Base-by-base conservation (phyloP, 2,113 vertebrate species). In the Sapayoa aenigma region DNA sequence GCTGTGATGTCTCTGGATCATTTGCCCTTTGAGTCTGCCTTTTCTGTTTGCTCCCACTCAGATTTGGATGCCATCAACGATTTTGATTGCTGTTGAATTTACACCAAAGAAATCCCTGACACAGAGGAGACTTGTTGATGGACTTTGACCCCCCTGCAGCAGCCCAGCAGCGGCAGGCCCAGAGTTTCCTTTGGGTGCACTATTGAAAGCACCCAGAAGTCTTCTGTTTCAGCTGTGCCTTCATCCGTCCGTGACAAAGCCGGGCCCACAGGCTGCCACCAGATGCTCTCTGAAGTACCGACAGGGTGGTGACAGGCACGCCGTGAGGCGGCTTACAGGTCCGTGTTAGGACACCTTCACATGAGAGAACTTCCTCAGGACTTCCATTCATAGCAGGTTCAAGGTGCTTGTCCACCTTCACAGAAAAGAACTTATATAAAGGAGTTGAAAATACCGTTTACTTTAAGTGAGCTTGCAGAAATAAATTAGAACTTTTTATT, bases 201-300 rank as follows among this genome's bases (percentile, higher is more conserved):
- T 16, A 1, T 1, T 0, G 7, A 69, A 84, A 87, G 23, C 12
- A 5, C 1, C 0, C 6, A 1, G 31, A 44, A 24, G 9, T 2
- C 21, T 24, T 14, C 14, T 3, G 41, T 69, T 65, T 11, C 78
- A 12, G 47, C 58, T n/a, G 11, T 2, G 14, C 35, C 11, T 44
- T 44, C 66, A 19, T 9, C 74, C 49, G 8, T 28, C 68, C 8
- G 62, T 17, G 75, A 47, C 79, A 28, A 10, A 28, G 18, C 12
- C 30, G 6, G 56, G 47, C 44, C 9, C 71, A 10, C 10, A 19
- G 66, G 8, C 28, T 4, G 7, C 24, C 27, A 4, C 17, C 30
- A 8, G 16, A 6, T 1, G 17, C 55, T 25, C 60, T 47, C 37
- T 18, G 52, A 55, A 10, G 12, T 1, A 27, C 42, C 47, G 22